Percentiles rank a stretch among this genome's conserved stretches.
These are phyloP conservation scores for Noctua janthina DNA, from an alignment of 2,888 invertebrate genomes.

Conservation along the genomic window DNA sequence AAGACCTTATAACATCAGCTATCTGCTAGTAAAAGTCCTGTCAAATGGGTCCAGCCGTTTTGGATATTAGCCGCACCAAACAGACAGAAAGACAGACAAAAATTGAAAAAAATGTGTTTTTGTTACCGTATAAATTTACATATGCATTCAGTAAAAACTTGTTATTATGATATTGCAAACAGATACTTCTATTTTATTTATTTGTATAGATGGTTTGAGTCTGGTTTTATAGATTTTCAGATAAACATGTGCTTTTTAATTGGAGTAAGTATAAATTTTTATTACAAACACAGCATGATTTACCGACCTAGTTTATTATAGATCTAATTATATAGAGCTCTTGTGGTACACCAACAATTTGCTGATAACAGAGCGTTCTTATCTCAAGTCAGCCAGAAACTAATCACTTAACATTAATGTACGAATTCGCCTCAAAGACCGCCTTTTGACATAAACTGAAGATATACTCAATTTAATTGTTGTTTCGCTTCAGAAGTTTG, in stretches of 20 bases:
- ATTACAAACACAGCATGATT: not conserved
- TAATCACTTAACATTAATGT: conserved; percentile 28
- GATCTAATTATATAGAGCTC: not conserved
- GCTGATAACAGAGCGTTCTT: not conserved
- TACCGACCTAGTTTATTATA: not conserved
- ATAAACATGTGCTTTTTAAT: not conserved
- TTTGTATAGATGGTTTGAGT: not conserved
- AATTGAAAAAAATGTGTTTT: too few relatives aligned
- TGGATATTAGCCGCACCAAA: too few relatives aligned
- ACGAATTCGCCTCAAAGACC: not conserved
- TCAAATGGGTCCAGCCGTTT: too few relatives aligned
- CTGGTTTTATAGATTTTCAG: too few relatives aligned
- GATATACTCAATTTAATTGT: conserved; percentile 34
- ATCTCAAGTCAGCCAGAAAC: conserved; percentile 1
- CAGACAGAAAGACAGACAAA: too few relatives aligned
- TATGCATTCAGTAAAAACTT: too few relatives aligned
- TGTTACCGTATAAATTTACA: too few relatives aligned
- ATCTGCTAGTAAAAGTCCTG: too few relatives aligned
- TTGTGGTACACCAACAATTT: not conserved
- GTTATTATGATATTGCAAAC: too few relatives aligned
- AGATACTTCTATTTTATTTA: too few relatives aligned
- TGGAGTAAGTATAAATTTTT: not conserved
- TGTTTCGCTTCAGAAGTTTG: conserved; percentile 4
- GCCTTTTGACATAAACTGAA: conserved; percentile 25
- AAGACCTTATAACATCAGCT: too few relatives aligned